phyloP scores from a whole-genome alignment of 2,113 vertebrate genomes.

The Machaerirhynchus nigripectus region DNA sequence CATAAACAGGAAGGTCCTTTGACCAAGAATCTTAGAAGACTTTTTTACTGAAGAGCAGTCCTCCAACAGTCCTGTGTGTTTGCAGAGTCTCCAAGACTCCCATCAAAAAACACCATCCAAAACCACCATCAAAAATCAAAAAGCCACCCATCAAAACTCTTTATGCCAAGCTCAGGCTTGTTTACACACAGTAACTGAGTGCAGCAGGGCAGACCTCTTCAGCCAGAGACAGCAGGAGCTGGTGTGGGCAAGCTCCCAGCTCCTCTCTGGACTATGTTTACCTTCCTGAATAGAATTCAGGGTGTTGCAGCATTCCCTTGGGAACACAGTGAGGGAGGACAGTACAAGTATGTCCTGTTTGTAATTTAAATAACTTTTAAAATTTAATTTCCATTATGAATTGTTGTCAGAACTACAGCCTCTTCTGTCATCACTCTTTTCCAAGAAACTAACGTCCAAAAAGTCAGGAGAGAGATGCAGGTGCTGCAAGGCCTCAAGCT shows the following conservation, averaged over 20 bases:
- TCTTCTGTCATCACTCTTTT: neutral
- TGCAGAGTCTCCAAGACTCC: neutral
- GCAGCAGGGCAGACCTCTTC: neutral
- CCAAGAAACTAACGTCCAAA: neutral
- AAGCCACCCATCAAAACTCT: neutral
- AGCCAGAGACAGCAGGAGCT: neutral
- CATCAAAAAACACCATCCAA: no score
- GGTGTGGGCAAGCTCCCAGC: neutral
- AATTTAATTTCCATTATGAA: neutral
- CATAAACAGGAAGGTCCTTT: neutral
- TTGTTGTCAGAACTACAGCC: neutral
- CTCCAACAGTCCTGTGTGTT: neutral
- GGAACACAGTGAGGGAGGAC: neutral
- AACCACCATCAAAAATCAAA: no score
- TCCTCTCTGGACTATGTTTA: neutral
- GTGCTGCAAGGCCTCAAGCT: neutral
- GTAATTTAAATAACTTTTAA: neutral
- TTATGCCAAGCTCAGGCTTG: neutral
- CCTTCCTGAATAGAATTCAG: neutral
- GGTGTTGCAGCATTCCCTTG: neutral
- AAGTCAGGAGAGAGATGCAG: neutral
- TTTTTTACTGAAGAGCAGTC: neutral
- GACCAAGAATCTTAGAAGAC: neutral
- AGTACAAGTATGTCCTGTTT: neutral
- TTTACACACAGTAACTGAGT: neutral